Evolutionary conservation across 2,113 vertebrate species (phyloP).

Genomic region (Phylloscopus trochilus): DNA sequence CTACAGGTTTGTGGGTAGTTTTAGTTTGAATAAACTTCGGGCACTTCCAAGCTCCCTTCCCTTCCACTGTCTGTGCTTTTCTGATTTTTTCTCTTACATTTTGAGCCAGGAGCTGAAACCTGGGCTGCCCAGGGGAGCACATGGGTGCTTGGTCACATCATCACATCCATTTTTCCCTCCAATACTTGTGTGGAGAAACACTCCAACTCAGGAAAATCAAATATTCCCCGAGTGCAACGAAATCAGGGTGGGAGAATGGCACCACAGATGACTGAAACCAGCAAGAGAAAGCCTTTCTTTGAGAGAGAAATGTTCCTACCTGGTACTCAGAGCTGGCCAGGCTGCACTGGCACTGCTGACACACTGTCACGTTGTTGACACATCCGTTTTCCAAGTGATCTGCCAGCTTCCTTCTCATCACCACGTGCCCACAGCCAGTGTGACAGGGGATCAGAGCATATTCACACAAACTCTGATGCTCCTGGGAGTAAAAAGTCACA

Average conservation of each 20-base stretch:
- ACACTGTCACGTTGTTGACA: slow-evolving; percentile 58
- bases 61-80: not conserved
- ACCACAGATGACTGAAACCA: not conserved
- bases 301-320: slow-evolving; percentile 40
- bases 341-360: slow-evolving; percentile 51
- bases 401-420: slow-evolving; percentile 71
- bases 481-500: slow-evolving; percentile 47
- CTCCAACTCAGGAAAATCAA: not conserved
- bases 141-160: not conserved
- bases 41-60: not conserved
- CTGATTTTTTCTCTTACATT: not conserved
- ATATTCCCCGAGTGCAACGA: not conserved
- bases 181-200: not conserved
- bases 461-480: slow-evolving; percentile 75
- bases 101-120: not conserved
- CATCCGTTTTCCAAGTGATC: slow-evolving; percentile 74
- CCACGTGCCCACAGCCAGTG: slow-evolving; percentile 71
- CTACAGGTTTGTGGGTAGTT: not conserved
- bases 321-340: slow-evolving; percentile 51
- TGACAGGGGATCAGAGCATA: slow-evolving; percentile 74
- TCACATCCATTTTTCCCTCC: not conserved
- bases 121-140: not conserved
- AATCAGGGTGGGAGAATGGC: not conserved
- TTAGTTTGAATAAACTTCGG: not conserved
- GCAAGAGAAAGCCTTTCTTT: not conserved